Conservation (phyloP, 2,113 vertebrate genomes). For the Sorex araneus region DNA sequence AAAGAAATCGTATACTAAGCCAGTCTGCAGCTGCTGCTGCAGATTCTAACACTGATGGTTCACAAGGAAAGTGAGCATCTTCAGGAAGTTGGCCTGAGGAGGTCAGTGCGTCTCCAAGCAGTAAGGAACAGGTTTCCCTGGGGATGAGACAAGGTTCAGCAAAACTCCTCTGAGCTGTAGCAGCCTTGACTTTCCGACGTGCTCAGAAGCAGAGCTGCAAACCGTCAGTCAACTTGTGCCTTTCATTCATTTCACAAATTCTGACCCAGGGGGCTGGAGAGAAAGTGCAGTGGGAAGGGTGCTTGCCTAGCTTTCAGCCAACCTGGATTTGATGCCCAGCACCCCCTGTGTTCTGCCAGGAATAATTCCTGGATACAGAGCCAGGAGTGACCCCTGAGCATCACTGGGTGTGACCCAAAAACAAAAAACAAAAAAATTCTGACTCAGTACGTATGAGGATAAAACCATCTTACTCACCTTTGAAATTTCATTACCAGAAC, state of each 20-base stretch:
- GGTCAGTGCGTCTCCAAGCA: no score
- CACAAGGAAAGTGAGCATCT: neutral
- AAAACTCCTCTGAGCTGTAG: no score
- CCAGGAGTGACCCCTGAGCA: no score
- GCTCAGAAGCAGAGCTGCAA: fast-evolving
- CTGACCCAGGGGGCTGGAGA: neutral
- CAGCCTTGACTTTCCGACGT: neutral
- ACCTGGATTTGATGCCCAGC: no score
- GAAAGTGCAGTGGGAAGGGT: no score
- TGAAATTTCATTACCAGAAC: neutral
- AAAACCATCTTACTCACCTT: neutral
- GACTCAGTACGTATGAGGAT: no score
- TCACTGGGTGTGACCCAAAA: neutral
- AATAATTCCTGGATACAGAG: no score
- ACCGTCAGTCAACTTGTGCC: neutral
- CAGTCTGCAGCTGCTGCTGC: neutral
- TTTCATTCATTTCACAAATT: neutral
- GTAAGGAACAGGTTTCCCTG: neutral
- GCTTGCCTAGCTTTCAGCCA: no score
- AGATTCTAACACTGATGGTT: neutral
- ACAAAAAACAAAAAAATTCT: no score
- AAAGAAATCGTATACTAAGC: neutral
- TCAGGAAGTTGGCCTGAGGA: neutral
- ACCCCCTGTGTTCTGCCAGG: no score
- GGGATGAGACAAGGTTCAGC: neutral